phyloP scores from a whole-genome alignment of 2,797 vertebrate species.

The Dicrostonyx torquatus region DNA sequence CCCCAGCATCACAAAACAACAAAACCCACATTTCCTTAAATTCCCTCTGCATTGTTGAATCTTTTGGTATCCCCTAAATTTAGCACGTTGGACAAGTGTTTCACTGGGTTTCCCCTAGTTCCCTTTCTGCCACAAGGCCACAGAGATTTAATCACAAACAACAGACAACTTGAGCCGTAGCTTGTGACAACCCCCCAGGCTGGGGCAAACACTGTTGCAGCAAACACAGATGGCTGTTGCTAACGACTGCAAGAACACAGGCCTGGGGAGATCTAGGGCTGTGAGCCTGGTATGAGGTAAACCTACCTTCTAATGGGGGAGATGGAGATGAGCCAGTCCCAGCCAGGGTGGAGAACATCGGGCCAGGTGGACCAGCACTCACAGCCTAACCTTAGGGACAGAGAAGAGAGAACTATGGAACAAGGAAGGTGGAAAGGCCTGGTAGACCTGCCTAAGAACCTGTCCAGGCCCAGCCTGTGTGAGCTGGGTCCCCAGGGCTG shows the following conservation, averaged over 20 bases:
- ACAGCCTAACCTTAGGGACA: background rate
- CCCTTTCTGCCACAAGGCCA: background rate
- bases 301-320: background rate
- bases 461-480: background rate
- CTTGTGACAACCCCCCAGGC: background rate
- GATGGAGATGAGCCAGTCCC: background rate
- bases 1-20: background rate
- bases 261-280: background rate
- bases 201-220: background rate
- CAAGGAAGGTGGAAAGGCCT: background rate
- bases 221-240: constrained; percentile 32
- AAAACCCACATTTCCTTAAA: background rate
- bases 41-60: background rate
- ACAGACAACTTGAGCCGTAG: background rate
- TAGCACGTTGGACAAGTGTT: background rate
- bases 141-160: background rate
- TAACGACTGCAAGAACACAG: constrained; percentile 33
- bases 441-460: background rate
- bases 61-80: background rate
- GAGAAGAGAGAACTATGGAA: background rate
- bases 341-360: background rate
- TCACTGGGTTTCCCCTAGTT: background rate
- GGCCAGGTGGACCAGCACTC: background rate
- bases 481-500: background rate
- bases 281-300: background rate